phyloP scores from a whole-genome alignment of 1,140 invertebrate genomes.

The Aphelenchoides avenae region DNA sequence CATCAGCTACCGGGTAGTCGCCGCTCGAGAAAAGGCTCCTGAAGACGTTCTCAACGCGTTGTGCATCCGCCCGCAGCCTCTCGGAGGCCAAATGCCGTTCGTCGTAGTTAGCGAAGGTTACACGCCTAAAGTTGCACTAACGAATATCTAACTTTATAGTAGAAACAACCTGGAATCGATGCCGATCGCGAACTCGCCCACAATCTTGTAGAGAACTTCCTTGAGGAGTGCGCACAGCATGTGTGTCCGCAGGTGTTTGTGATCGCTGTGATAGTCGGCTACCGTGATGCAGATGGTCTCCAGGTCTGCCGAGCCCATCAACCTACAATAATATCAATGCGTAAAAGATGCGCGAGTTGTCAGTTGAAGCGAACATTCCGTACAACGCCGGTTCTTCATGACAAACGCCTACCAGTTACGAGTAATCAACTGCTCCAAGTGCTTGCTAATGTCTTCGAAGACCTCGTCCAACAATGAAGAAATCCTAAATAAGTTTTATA shows the following conservation, averaged over 20 bases:
- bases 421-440: constrained; percentile 41
- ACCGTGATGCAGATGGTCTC: constrained; percentile 47
- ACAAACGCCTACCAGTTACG: constrained; percentile 22
- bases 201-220: constrained; percentile 37
- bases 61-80: constrained; percentile 31
- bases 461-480: constrained; percentile 39
- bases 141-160: background rate
- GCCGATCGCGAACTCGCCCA: constrained; percentile 39
- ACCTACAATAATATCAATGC: constrained; percentile 16
- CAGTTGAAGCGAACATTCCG: too few relatives aligned
- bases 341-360: too few relatives aligned
- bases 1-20: constrained; percentile 26
- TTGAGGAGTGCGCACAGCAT: constrained; percentile 30
- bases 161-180: constrained; percentile 30
- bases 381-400: too few relatives aligned
- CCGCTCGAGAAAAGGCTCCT: constrained; percentile 19
- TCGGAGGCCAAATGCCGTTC: constrained; percentile 40
- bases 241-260: constrained; percentile 34
- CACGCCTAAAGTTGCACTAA: constrained; percentile 13
- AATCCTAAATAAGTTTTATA: constrained; percentile 19
- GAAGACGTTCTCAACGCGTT: constrained; percentile 34
- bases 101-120: constrained; percentile 41
- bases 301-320: constrained; percentile 29
- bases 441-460: constrained; percentile 32
- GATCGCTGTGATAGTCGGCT: constrained; percentile 40